Percentiles rank a stretch among this genome's conserved stretches.
These are phyloP conservation scores for Drosophila neonasuta DNA, from an alignment of 2,888 invertebrate genomes.

Conservation along the genomic window DNA sequence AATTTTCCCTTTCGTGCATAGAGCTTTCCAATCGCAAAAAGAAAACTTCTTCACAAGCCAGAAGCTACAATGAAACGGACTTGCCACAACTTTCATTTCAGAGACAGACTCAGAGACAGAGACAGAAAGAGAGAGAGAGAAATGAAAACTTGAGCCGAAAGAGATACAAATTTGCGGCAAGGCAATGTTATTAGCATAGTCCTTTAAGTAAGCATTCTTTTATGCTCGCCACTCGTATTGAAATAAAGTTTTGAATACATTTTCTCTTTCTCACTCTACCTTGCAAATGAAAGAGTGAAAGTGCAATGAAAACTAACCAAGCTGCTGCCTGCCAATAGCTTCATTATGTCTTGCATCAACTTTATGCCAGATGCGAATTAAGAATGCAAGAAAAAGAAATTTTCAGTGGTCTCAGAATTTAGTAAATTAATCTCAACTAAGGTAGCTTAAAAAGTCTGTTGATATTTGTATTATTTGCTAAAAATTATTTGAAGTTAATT, in stretches of 20 bases:
- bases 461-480: no score
- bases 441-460: neutral
- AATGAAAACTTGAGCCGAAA: conserved; percentile 31
- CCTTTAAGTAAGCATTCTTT: conserved; percentile 7
- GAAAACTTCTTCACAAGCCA: conserved; percentile 24
- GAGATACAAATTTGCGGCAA: conserved; percentile 10
- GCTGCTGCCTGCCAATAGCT: conserved; percentile 2
- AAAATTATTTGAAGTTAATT: no score
- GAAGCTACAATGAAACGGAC: conserved; percentile 10
- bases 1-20: conserved; percentile 20
- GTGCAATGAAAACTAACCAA: conserved; percentile 9
- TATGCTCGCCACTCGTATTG: conserved; percentile 7
- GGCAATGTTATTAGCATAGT: conserved; percentile 37
- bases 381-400: neutral
- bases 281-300: conserved; percentile 7
- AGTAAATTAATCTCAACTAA: neutral
- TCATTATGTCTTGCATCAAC: neutral
- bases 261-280: no score
- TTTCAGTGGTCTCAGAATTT: neutral
- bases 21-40: conserved; percentile 22
- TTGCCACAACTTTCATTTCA: conserved; percentile 30
- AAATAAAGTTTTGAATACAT: conserved; percentile 9
- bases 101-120: neutral
- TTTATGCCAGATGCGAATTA: neutral
- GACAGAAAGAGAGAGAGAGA: conserved; percentile 7